Conservation (phyloP, 30 jellyfish, hydroid and myxozoan species). For the Pseudorhiza aurosa region DNA sequence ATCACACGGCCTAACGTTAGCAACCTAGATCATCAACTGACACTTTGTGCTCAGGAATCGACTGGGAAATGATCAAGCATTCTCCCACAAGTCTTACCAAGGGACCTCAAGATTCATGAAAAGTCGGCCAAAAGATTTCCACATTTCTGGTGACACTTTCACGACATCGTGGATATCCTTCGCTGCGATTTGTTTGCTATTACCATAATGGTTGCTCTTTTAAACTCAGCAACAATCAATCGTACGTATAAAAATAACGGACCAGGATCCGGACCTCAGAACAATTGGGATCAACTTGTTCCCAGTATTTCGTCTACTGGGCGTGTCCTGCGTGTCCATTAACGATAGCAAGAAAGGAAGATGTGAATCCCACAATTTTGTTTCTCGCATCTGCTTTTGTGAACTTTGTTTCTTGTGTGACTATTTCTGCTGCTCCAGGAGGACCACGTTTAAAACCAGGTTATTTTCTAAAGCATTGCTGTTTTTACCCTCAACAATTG, state of each 20-base stretch:
- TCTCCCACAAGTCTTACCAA: neutral
- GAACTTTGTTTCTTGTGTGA: no score
- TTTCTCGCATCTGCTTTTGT: no score
- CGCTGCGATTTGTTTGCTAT: conserved; percentile 30
- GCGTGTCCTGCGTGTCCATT: no score
- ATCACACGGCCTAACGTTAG: conserved; percentile 11
- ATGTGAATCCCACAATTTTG: no score
- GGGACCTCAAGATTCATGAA: neutral
- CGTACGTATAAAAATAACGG: neutral
- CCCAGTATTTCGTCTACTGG: no score
- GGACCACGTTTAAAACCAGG: no score
- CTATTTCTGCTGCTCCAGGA: no score
- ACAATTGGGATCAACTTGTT: no score
- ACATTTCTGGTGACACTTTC: neutral
- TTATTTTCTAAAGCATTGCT: no score
- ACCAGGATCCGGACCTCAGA: conserved; percentile 1
- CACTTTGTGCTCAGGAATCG: neutral
- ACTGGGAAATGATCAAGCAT: neutral
- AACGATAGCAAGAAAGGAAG: no score
- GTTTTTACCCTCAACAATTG: no score
- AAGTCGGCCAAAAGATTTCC: neutral
- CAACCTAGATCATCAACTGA: neutral
- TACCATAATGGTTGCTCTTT: conserved; percentile 25
- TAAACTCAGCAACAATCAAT: conserved; percentile 39
- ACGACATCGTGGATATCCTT: neutral